Evolutionary conservation across 2,113 vertebrate genomes (phyloP), one percentile per base, ranked within the genome.

Genomic region (Morone saxatilis): DNA sequence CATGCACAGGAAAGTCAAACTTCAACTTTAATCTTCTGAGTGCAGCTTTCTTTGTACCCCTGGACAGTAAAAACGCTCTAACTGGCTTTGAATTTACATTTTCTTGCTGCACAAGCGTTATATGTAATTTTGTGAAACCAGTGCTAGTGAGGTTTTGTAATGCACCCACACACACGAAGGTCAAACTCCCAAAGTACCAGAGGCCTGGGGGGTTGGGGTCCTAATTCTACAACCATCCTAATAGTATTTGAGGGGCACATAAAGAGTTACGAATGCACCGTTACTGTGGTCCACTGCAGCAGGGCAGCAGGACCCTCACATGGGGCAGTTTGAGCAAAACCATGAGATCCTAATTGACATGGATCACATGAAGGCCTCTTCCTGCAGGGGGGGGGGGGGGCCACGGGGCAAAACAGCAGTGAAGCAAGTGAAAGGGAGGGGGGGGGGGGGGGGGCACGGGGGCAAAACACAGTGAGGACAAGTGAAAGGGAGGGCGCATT

Each of bases 331-430:
- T 38, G 66, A 50, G 25, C 50, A 66, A 57, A 63, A 48, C 48
- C 69, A 63, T 54, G 48, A 73, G 60, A 53, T 69, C 45, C 57
- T 22, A 54, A 74, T 25, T 56, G 38, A 78, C 60, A 78, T 60
- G 74, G 57, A 74, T 78, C 77, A 72, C 78, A 69, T 59, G 59
- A 19, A 62, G 61, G 81, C 72, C 60, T 47, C 17, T 1, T n/a
- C 8, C 16, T 47, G 25, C 68, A n/a, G 31, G 45, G 51, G 3
- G 13, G 43, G 6, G 50, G 6, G 19, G 4, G 9, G 36, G 12
- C n/a, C n/a, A n/a, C 13, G 16, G 31, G 19, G 17, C 36, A n/a
- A 40, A 1, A 40, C 20, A 45, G n/a, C 6, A 60, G 36, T 31
- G n/a, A 43, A 20, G 11, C n/a, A 2, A 1, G n/a, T 61, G 14